Percentiles rank a stretch among this genome's conserved stretches.
These are phyloP conservation scores for Phataginus tricuspis DNA, from an alignment of 2,797 vertebrate genomes.

Conservation along the genomic window DNA sequence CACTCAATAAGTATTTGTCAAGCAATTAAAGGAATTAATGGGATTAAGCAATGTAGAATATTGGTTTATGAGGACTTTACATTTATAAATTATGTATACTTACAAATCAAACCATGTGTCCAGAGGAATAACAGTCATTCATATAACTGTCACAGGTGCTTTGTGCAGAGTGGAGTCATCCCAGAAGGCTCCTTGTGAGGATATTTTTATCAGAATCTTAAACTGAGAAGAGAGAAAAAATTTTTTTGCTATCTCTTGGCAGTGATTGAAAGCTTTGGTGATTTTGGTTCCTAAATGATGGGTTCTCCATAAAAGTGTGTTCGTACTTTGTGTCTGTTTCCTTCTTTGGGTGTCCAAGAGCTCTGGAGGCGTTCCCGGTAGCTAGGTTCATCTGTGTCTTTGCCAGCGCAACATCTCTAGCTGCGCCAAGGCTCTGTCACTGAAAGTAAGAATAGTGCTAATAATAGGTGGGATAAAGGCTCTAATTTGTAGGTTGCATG, in stretches of 20 bases:
- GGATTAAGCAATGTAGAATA: background rate
- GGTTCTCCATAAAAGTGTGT: background rate
- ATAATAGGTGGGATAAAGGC: background rate
- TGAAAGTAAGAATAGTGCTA: background rate
- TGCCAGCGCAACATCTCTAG: background rate
- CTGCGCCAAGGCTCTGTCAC: background rate
- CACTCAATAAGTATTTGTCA: background rate
- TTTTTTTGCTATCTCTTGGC: background rate
- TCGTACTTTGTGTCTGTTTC: background rate
- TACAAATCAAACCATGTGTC: accelerated
- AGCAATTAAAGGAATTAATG: background rate
- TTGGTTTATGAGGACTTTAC: background rate
- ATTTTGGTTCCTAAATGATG: background rate
- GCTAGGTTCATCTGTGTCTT: background rate
- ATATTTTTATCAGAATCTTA: background rate
- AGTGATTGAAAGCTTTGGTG: background rate
- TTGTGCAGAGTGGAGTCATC: background rate
- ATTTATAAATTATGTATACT: background rate
- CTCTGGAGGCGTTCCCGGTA: background rate
- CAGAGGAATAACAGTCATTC: background rate
- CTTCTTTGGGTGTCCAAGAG: background rate
- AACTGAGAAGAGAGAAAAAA: background rate
- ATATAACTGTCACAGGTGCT: background rate
- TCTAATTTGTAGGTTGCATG: background rate
- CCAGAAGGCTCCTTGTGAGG: background rate